Conservation (phyloP, 1,140 invertebrate species). For the Armadillidium nasatum region DNA sequence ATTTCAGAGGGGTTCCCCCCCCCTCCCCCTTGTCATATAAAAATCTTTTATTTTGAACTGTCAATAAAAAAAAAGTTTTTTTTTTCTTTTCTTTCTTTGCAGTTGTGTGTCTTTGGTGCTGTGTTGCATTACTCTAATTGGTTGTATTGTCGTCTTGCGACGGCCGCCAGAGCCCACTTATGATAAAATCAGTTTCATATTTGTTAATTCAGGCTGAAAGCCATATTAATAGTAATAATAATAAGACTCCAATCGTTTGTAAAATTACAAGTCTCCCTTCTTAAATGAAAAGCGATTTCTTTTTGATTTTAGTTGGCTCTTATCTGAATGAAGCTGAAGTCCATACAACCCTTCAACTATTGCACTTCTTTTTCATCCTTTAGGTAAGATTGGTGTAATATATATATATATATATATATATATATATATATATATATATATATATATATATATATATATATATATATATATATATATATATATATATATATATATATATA, state of each 20-base stretch:
- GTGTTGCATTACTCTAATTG: constrained; percentile 3
- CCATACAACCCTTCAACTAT: not conserved
- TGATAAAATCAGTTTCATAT: not conserved
- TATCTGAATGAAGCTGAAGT: constrained; percentile 7
- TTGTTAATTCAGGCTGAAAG: not conserved
- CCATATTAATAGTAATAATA: not conserved
- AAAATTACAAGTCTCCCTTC: not conserved
- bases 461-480: no score
- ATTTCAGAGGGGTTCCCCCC: no score
- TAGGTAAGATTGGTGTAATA: not conserved
- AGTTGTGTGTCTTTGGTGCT: constrained; percentile 6
- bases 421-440: no score
- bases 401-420: no score
- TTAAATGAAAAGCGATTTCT: not conserved
- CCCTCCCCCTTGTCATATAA: not conserved
- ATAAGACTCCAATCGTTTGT: not conserved
- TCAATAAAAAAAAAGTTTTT: no score
- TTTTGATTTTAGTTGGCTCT: not conserved
- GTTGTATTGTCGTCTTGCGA: not conserved
- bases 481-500: no score
- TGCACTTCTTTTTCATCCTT: not conserved
- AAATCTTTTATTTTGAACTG: not conserved
- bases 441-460: no score
- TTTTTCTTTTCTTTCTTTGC: not conserved
- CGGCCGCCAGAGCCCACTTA: constrained; percentile 7